A percentile compares a stretch with the other conserved stretches of the same genome.
phyloP scores from a whole-genome alignment of 2,797 vertebrate genomes.

The Chiloscyllium punctatum region DNA sequence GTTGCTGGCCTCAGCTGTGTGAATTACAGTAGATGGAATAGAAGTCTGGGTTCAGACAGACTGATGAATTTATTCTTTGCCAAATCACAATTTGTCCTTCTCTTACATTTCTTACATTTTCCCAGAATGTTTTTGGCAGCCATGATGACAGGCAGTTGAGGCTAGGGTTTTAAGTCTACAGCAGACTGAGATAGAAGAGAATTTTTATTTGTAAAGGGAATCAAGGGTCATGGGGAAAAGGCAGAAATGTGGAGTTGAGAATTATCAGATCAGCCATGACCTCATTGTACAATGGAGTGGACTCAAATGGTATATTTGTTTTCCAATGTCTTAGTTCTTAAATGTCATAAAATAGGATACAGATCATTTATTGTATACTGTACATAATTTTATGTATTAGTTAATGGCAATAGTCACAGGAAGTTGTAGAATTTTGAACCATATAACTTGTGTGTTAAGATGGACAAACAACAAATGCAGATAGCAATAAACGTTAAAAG shows the following conservation, averaged over 20 bases:
- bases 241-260: too few relatives aligned
- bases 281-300: too few relatives aligned
- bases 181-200: too few relatives aligned
- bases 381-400: too few relatives aligned
- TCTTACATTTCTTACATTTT: conserved; percentile 17
- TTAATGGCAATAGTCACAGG: not conserved
- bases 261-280: too few relatives aligned
- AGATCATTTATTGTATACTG: not conserved
- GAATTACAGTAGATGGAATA: not conserved
- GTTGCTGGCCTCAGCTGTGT: not conserved
- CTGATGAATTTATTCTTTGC: not conserved
- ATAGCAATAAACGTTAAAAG: not conserved
- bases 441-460: not conserved
- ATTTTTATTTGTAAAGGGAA: too few relatives aligned
- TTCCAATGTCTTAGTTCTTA: too few relatives aligned
- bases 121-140: not conserved
- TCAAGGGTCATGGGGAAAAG: too few relatives aligned
- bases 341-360: not conserved
- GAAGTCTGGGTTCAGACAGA: not conserved
- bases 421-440: not conserved
- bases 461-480: not conserved
- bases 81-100: not conserved
- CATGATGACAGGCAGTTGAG: too few relatives aligned
- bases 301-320: too few relatives aligned
- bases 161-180: too few relatives aligned